These are phyloP conservation scores for Hippocampus mohnikei DNA, from an alignment of 2,113 vertebrate genomes.

Conservation along the genomic window DNA sequence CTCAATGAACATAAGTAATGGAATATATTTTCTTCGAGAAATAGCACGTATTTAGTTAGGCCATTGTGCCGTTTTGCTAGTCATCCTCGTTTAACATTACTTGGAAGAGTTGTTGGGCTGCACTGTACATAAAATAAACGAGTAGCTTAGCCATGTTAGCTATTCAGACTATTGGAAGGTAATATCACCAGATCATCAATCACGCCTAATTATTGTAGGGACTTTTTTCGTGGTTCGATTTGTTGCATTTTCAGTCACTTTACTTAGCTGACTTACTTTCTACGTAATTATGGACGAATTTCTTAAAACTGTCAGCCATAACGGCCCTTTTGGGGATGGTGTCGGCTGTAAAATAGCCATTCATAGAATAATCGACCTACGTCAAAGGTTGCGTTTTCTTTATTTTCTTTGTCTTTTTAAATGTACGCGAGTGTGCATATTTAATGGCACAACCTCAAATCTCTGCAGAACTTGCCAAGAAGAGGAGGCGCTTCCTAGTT, in stretches of 20 bases:
- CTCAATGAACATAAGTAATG: slow-evolving; percentile 35
- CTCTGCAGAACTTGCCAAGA: slow-evolving; percentile 21
- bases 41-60: not conserved
- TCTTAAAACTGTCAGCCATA: not conserved
- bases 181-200: not conserved
- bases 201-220: no score
- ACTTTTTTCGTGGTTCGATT: not conserved
- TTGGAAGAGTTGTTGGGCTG: not conserved
- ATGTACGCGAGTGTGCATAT: not conserved
- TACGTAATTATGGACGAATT: not conserved
- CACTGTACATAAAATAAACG: slow-evolving; percentile 14
- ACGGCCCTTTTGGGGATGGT: not conserved
- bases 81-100: not conserved
- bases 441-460: not conserved
- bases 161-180: slow-evolving; percentile 22
- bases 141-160: slow-evolving; percentile 51
- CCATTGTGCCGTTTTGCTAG: not conserved
- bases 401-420: not conserved
- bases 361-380: not conserved
- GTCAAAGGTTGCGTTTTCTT: not conserved
- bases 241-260: not conserved
- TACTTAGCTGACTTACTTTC: not conserved
- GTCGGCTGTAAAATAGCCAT: not conserved
- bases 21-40: not conserved
- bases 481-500: slow-evolving; percentile 50